phyloP scores from a whole-genome alignment of 2,888 invertebrate species.

The Nomada fabriciana region DNA sequence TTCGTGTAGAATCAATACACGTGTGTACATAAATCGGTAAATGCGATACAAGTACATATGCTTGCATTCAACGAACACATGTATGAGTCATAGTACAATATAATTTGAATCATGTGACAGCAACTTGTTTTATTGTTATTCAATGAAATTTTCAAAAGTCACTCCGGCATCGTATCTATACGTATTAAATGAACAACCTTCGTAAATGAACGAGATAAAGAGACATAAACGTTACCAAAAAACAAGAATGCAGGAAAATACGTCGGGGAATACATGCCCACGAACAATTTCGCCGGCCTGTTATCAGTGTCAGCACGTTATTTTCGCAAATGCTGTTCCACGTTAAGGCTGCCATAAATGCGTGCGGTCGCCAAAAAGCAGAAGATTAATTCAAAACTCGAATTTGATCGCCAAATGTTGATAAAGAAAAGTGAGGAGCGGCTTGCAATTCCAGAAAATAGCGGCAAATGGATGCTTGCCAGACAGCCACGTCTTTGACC shows the following conservation, averaged over 20 bases:
- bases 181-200: not conserved
- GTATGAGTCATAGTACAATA: too few relatives aligned
- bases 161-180: too few relatives aligned
- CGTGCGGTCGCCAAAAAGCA: constrained; percentile 39
- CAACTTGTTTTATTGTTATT: too few relatives aligned
- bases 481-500: constrained; percentile 67
- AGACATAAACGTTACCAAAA: not conserved
- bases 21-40: too few relatives aligned
- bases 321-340: constrained; percentile 31
- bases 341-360: constrained; percentile 36
- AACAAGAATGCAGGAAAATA: not conserved
- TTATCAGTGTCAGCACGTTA: constrained; percentile 57
- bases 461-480: constrained; percentile 71
- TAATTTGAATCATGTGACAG: too few relatives aligned
- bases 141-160: too few relatives aligned
- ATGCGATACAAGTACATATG: too few relatives aligned
- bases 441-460: constrained; percentile 54
- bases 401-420: constrained; percentile 70
- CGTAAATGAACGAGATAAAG: not conserved
- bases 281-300: constrained; percentile 28
- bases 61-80: too few relatives aligned
- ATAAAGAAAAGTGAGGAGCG: constrained; percentile 57
- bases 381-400: constrained; percentile 70
- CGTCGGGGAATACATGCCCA: not conserved
- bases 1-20: too few relatives aligned